Evolutionary conservation across 2,113 vertebrate species (phyloP).

Genomic region (Bothrops jararaca): DNA sequence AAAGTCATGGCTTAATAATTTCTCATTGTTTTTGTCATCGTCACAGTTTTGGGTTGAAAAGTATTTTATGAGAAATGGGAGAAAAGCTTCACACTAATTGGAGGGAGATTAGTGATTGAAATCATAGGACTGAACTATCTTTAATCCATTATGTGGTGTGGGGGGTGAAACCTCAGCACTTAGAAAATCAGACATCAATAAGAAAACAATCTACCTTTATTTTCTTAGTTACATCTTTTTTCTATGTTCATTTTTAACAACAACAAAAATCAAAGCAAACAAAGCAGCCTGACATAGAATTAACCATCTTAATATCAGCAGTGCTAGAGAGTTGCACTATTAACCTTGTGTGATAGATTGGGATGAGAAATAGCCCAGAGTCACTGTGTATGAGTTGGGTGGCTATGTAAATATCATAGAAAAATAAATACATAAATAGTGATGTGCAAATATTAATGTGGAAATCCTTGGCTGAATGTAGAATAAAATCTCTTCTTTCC

Average conservation of each 20-base stretch:
- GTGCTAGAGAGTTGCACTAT: background rate
- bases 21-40: background rate
- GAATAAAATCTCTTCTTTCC: background rate
- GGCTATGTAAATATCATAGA: background rate
- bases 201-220: background rate
- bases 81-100: too few relatives aligned
- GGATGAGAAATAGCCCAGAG: background rate
- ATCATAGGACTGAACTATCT: background rate
- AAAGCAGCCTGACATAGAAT: background rate
- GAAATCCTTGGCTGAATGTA: background rate
- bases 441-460: background rate
- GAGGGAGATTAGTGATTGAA: background rate
- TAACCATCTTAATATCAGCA: background rate
- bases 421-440: background rate
- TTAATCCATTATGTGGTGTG: background rate
- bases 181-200: background rate
- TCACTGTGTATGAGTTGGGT: background rate
- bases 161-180: too few relatives aligned
- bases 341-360: background rate
- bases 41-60: background rate
- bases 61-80: background rate
- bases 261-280: too few relatives aligned
- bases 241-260: background rate
- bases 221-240: background rate
- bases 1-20: background rate